These are phyloP conservation scores for Timema podura DNA, from an alignment of 2,888 invertebrate genomes.

Conservation along the genomic window DNA sequence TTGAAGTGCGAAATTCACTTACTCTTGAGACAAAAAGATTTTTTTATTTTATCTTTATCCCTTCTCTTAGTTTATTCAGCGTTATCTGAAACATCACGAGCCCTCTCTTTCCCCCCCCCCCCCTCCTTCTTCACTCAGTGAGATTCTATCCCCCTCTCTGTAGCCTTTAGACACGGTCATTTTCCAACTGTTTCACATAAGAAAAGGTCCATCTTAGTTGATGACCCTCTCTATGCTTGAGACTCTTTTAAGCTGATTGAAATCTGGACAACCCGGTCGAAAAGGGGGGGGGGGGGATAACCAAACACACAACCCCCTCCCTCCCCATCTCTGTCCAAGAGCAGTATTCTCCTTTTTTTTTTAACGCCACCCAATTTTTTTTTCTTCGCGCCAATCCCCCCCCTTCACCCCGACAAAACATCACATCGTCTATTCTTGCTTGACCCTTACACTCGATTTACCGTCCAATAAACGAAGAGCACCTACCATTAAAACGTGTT, in stretches of 20 bases:
- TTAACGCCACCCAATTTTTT: conserved; percentile 25
- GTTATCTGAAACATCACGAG: no score
- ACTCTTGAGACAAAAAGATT: neutral
- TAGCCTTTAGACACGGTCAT: conserved; percentile 28
- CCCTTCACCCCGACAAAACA: neutral
- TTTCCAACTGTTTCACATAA: conserved; percentile 25
- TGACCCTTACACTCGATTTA: conserved; percentile 25
- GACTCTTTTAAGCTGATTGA: conserved; percentile 25
- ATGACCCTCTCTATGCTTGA: conserved; percentile 22
- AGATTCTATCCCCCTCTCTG: conserved; percentile 17
- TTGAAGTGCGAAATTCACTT: conserved; percentile 26
- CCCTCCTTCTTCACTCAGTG: conserved; percentile 7
- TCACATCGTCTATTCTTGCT: neutral
- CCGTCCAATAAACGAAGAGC: conserved; percentile 27
- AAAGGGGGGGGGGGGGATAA: no score
- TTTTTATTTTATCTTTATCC: no score
- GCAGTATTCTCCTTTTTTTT: conserved; percentile 16
- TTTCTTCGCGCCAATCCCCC: conserved; percentile 10
- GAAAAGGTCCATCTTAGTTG: conserved; percentile 31
- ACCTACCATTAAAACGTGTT: conserved; percentile 25
- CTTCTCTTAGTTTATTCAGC: no score
- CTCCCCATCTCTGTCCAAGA: no score
- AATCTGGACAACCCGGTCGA: conserved; percentile 26
- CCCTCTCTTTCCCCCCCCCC: conserved; percentile 6
- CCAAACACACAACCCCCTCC: no score